These are phyloP conservation scores for Erebia epiphron DNA, from an alignment of 2,888 invertebrate species.

Conservation along the genomic window DNA sequence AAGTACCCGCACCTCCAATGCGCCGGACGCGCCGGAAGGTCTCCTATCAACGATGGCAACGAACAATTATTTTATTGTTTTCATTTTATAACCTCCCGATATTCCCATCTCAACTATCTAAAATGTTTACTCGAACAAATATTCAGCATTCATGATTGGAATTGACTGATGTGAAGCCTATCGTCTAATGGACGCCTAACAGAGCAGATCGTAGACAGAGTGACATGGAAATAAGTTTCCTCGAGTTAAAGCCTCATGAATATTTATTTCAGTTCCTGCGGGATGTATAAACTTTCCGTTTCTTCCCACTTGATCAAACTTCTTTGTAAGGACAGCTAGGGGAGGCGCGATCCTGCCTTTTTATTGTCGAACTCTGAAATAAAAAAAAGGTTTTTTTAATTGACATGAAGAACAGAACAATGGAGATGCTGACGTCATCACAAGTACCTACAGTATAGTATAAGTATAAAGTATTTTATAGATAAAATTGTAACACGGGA, in stretches of 20 bases:
- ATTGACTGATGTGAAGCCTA: too few species aligned
- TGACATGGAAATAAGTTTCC: conserved; percentile 78
- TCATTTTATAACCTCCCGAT: too few species aligned
- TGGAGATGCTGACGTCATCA: neutral
- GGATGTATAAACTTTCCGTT: conserved; percentile 74
- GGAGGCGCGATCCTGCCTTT: conserved; percentile 33
- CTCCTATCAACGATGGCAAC: too few species aligned
- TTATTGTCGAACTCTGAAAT: conserved; percentile 32
- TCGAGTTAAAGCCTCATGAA: conserved; percentile 76
- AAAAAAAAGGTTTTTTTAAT: conserved; percentile 34
- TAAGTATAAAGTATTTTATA: too few species aligned
- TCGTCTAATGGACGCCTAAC: conserved; percentile 37
- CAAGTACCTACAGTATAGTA: too few species aligned
- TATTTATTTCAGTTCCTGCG: conserved; percentile 76
- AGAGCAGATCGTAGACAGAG: conserved; percentile 68
- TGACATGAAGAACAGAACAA: conserved; percentile 17
- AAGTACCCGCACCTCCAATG: too few species aligned
- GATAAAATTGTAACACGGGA: too few species aligned
- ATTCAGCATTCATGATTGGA: too few species aligned
- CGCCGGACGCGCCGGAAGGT: too few species aligned
- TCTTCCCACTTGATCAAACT: conserved; percentile 80
- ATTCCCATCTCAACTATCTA: too few species aligned
- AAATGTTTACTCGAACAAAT: too few species aligned
- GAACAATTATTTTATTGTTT: too few species aligned
- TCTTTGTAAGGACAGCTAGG: conserved; percentile 44